Base-by-base conservation (phyloP, 2,888 invertebrate species). In the Calameuta pallipes region DNA sequence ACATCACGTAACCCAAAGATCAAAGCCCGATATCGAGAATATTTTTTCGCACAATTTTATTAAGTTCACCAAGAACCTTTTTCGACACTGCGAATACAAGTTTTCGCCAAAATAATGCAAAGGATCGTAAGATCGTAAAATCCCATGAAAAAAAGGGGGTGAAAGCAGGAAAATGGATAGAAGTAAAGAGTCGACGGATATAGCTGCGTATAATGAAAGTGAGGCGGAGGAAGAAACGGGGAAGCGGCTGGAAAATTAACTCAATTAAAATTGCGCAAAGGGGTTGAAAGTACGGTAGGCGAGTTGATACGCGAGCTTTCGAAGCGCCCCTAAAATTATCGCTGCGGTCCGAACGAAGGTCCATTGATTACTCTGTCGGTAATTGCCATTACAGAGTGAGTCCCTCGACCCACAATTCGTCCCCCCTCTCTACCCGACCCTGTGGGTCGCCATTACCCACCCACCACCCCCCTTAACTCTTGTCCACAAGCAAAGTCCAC, bases 341-440 rank as follows among this genome's bases (percentile, higher is more conserved):
- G 84, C 81, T 83, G 81, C 82, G 83, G 83, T 84, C 83, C 80
- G 83, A 84, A 83, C 85, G 82, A 83, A 41, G 83, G 84, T 84
- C 88, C 87, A 89, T 89, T 88, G 89, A 89, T 89, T 88, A 89
- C 85, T 83, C 84, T 41, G 15, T 85, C 83, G 83, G 84, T 88
- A 89, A 89, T 89, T 89, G 85, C 85, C 85, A 86, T 86, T 85
- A 85, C 85, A 81, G 80, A 41, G 41, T 41, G 41, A 41, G 15
- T 41, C 41, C 41, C 41, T 41, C 80, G 75, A 78, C 78, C 82
- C 76, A 76, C 78, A 75, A 75, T 76, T 74, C 80, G 33, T 74
- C 68, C 75, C 74, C 37, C n/a, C 76, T 30, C 70, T 11, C 76
- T 74, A 33, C 78, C 76, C 73, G 68, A 74, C 78, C 75, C 78